Conservation (phyloP, 2,888 invertebrate species). For the Diaphora mendica region DNA sequence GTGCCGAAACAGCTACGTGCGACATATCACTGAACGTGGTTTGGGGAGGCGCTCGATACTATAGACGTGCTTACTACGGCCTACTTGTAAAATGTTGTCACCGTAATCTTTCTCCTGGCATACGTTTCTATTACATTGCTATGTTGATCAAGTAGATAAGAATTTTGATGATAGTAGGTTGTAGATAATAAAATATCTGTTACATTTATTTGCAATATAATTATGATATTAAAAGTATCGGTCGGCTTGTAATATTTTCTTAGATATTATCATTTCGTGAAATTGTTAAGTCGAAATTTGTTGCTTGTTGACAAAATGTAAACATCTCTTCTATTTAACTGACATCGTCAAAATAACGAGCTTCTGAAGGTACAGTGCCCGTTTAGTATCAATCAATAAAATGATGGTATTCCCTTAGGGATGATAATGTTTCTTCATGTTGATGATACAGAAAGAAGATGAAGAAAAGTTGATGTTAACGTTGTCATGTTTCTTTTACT, state of each 20-base stretch:
- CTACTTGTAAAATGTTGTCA: not conserved
- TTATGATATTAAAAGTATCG: not conserved
- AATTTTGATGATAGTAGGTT: not conserved
- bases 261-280: not conserved
- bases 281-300: not conserved
- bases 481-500: too few species aligned
- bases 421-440: too few species aligned
- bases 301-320: not conserved
- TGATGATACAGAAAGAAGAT: too few species aligned
- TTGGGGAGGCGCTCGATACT: conserved; percentile 58
- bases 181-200: not conserved
- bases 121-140: not conserved
- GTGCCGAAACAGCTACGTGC: conserved; percentile 60
- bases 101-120: not conserved
- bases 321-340: not conserved
- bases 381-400: too few species aligned
- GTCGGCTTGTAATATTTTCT: not conserved
- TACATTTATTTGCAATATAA: not conserved
- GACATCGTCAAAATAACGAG: too few species aligned
- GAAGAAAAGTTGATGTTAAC: too few species aligned
- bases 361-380: not conserved
- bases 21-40: conserved; percentile 55
- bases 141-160: not conserved
- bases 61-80: not conserved
- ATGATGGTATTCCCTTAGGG: too few species aligned